Percentiles rank a stretch among this genome's conserved stretches.
Conservation (phyloP, 1,140 invertebrate genomes). For the Phenacoccus solenopsis region DNA sequence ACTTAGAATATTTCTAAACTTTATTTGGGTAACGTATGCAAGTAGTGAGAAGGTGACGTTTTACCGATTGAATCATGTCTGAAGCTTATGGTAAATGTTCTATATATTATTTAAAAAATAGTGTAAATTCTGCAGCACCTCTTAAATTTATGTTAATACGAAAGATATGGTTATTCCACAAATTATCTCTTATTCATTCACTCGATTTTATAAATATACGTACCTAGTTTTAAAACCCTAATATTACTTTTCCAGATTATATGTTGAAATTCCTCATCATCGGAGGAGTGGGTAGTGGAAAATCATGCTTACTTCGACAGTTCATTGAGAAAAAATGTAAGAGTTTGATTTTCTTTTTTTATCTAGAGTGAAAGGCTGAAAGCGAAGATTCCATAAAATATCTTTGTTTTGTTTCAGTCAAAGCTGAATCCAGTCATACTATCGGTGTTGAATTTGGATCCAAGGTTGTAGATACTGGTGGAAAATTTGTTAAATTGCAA, state of each 20-base stretch:
- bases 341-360: constrained; percentile 26
- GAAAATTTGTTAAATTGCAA: constrained; percentile 78
- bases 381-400: neutral
- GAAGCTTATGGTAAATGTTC: constrained; percentile 22
- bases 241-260: constrained; percentile 64
- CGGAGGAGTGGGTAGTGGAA: constrained; percentile 70
- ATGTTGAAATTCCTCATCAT: constrained; percentile 75
- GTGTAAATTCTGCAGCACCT: neutral
- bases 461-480: constrained; percentile 78
- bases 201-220: constrained; percentile 28
- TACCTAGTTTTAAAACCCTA: no score
- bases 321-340: constrained; percentile 84
- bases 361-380: no score
- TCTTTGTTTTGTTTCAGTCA: neutral
- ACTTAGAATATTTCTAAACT: neutral
- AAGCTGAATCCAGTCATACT: neutral
- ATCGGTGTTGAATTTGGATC: constrained; percentile 48
- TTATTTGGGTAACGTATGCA: neutral
- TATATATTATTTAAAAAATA: neutral
- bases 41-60: no score
- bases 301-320: constrained; percentile 77
- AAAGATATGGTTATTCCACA: neutral
- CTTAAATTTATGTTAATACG: neutral
- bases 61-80: constrained; percentile 7
- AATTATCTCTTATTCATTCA: neutral